A percentile compares a stretch with the other conserved stretches of the same genome.
Conservation (phyloP, 2,113 vertebrate genomes). For the Petrocephalus microphthalmus region DNA sequence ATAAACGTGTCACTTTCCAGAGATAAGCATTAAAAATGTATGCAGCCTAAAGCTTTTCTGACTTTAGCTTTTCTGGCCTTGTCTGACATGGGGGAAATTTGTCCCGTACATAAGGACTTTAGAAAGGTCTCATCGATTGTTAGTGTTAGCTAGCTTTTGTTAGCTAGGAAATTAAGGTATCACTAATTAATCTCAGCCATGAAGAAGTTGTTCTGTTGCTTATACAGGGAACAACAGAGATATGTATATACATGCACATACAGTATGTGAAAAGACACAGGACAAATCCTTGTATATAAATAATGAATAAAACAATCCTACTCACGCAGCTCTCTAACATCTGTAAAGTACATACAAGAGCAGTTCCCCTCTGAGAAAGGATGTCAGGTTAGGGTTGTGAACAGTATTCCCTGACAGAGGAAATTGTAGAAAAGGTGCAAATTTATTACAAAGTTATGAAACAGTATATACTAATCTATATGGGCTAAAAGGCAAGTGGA, state of each 20-base stretch:
- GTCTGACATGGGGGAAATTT: slow-evolving; percentile 59
- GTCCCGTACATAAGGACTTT: slow-evolving; percentile 61
- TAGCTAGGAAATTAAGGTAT: not conserved
- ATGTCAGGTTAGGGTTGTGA: not conserved
- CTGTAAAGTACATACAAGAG: not conserved
- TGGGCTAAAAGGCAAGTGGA: not conserved
- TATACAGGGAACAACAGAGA: not conserved
- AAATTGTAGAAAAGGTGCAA: not conserved
- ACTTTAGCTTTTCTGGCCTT: slow-evolving; percentile 73
- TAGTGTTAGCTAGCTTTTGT: not conserved
- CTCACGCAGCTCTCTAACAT: not conserved
- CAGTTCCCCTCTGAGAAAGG: not conserved
- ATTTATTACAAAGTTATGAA: not conserved
- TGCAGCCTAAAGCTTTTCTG: not conserved
- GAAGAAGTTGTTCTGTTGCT: not conserved
- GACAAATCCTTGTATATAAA: not conserved
- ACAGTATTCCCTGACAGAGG: not conserved
- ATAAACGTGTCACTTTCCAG: not conserved
- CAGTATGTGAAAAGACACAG: not conserved
- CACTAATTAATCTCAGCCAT: not conserved
- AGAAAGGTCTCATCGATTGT: slow-evolving; percentile 58
- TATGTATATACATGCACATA: not conserved
- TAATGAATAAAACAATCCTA: not conserved
- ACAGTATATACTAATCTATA: not conserved
- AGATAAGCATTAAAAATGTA: slow-evolving; percentile 11